Evolutionary conservation across 2,113 vertebrate genomes (phyloP), one percentile per base, ranked within the genome.

Genomic region (Pandion haliaetus): DNA sequence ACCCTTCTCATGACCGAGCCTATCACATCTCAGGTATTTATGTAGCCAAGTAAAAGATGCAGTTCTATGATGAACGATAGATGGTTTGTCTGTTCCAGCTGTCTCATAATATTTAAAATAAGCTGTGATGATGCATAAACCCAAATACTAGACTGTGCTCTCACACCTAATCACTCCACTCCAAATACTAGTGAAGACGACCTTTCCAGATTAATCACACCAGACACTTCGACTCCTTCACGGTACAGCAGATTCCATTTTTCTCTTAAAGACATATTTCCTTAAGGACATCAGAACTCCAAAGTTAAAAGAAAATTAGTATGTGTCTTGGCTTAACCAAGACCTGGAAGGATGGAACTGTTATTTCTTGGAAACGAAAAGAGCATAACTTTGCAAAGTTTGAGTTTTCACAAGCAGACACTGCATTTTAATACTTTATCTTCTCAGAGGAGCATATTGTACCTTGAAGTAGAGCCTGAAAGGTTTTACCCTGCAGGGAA

Each of bases 341-440:
- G 40, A 80, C 69, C 90, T 95, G 86, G 85, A 92, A 92, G 49
- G 61, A 91, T 81, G 90, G 87, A 95, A 91, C 17, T 12, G 10
- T 71, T 89, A 74, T 96, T 97, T 97, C 93, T 93, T 63, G 58
- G 91, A 95, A 91, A 86, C 65, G 50, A 74, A 92, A 87, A 54
- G 81, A 95, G 63, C 12, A 3, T 77, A 82, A 73, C 86, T 94
- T 91, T 73, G 95, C 23, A 86, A 93, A 92, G 54, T 67, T 73
- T 79, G 92, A 94, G 38, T 93, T 98, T 95, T 69, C 94, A 96
- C 44, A 44, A 95, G 82, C 83, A 94, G 88, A 94, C 61, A 86
- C 52, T 82, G 66, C 61, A 72, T 97, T 98, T 98, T 92, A 95
- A 94, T 97, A 95, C 97, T 97, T 96, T 97, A 94, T 98, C 79